phyloP scores from a whole-genome alignment of 2,888 invertebrate species.

The Pheosia gnoma region DNA sequence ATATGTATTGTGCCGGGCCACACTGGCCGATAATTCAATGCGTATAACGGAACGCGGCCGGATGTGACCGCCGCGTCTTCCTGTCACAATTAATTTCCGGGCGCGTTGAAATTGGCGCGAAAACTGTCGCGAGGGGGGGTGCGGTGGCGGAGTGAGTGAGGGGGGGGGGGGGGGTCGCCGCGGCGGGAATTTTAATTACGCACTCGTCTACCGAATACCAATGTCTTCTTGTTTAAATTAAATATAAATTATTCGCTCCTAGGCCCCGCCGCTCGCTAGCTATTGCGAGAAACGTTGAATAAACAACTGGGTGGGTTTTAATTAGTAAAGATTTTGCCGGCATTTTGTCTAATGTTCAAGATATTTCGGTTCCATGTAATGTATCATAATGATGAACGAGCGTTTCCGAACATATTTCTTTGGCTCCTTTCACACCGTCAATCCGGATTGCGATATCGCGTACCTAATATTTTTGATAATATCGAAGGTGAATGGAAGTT shows the following conservation, averaged over 20 bases:
- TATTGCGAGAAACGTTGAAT: constrained; percentile 74
- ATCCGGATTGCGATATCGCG: too few relatives aligned
- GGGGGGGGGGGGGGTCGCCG: constrained; percentile 59
- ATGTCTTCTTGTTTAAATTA: constrained; percentile 85
- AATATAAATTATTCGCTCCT: constrained; percentile 83
- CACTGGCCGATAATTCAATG: constrained; percentile 61
- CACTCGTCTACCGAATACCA: constrained; percentile 84
- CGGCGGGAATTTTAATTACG: constrained; percentile 84
- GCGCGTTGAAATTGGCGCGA: constrained; percentile 84
- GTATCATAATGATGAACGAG: not conserved
- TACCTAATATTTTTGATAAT: too few relatives aligned
- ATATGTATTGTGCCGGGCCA: constrained; percentile 51
- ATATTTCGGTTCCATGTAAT: constrained; percentile 20
- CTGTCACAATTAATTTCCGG: constrained; percentile 85
- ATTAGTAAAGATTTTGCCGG: constrained; percentile 69
- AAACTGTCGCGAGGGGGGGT: constrained; percentile 76
- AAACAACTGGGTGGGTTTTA: constrained; percentile 75
- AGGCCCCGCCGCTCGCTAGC: constrained; percentile 75
- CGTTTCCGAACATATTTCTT: not conserved
- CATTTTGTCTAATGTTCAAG: constrained; percentile 50
- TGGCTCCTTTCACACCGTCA: too few relatives aligned
- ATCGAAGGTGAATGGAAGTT: too few relatives aligned
- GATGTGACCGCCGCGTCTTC: constrained; percentile 83
- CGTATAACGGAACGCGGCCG: constrained; percentile 77
- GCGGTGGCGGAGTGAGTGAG: constrained; percentile 33